Evolutionary conservation across 2,888 invertebrate species (phyloP), one percentile per base, ranked within the genome.

Genomic region (Zonitis immaculata): DNA sequence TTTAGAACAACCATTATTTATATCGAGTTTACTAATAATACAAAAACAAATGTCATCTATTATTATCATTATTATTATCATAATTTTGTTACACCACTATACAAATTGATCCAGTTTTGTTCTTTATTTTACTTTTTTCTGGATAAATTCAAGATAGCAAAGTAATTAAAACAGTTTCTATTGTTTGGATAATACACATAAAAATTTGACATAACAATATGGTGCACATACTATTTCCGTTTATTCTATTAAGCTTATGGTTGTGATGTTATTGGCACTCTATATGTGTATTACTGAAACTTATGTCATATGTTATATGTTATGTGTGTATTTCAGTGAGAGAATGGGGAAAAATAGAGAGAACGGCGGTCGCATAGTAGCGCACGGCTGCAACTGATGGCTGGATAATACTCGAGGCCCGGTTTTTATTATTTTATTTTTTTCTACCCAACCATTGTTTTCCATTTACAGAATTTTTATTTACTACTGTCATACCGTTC

Each of bases 371-470:
- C 57, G 57, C 51, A 55, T n/a, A n/a, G n/a, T n/a, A n/a, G n/a
- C n/a, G 59, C 62, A 64, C 67, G 71, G 65, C 71, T 73, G 73
- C 70, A 71, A 64, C 70, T 72, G 72, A 72, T 72, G 67, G 72
- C 69, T 63, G 69, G 68, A 73, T 73, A 73, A 73, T 72, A 65
- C 69, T 59, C 65, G 63, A 56, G n/a, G n/a, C n/a, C 58, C 61
- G 50, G 66, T 63, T 70, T 69, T 70, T 68, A 67, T 70, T 69
- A 67, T 69, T 69, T n/a, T n/a, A n/a, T 69, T 70, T 70, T 32
- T 32, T 32, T 7, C 5, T 67, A 66, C 66, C 58, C 63, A 57
- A 6, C 66, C 64, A 71, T 72, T 73, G 71, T 73, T 72, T 71
- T 66, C 66, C 66, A 64, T 66, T 69, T 67, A 61, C 64, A 60